Percentiles rank a stretch among this genome's conserved stretches.
Evolutionary conservation across 2,113 vertebrate species (phyloP).

Genomic region (Paratilapia polleni): DNA sequence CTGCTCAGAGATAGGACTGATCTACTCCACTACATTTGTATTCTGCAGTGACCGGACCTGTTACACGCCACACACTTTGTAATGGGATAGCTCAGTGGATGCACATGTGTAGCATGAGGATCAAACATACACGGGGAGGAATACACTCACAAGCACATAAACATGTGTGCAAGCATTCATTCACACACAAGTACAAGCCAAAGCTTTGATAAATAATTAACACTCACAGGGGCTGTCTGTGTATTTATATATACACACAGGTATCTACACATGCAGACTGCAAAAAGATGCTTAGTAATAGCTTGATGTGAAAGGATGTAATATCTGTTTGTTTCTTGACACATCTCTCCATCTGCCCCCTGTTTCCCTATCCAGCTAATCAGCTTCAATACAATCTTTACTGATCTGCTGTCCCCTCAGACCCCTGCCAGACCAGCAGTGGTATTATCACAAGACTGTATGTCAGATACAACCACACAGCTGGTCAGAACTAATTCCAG

Average conservation of each 20-base stretch:
- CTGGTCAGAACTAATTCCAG: background rate
- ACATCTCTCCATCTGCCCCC: slow-evolving; percentile 65
- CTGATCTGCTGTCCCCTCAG: slow-evolving; percentile 9
- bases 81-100: background rate
- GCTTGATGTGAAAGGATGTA: slow-evolving; percentile 42
- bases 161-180: background rate
- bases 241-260: background rate
- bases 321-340: slow-evolving; percentile 63
- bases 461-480: slow-evolving; percentile 6
- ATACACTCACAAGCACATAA: background rate
- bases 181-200: slow-evolving; percentile 23
- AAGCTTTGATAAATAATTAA: slow-evolving; percentile 69
- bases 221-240: background rate
- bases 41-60: slow-evolving; percentile 18
- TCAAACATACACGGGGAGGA: background rate
- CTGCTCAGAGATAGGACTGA: slow-evolving; percentile 7
- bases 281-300: slow-evolving; percentile 42
- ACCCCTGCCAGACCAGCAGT: background rate
- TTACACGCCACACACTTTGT: slow-evolving; percentile 43
- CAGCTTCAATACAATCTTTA: slow-evolving; percentile 18
- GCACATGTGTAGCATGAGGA: slow-evolving; percentile 12
- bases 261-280: slow-evolving; percentile 12
- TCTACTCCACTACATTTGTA: slow-evolving; percentile 28
- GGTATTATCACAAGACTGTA: background rate
- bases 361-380: slow-evolving; percentile 41